Conservation (phyloP, 2,797 vertebrate genomes). For the Anomalospiza imberbis region DNA sequence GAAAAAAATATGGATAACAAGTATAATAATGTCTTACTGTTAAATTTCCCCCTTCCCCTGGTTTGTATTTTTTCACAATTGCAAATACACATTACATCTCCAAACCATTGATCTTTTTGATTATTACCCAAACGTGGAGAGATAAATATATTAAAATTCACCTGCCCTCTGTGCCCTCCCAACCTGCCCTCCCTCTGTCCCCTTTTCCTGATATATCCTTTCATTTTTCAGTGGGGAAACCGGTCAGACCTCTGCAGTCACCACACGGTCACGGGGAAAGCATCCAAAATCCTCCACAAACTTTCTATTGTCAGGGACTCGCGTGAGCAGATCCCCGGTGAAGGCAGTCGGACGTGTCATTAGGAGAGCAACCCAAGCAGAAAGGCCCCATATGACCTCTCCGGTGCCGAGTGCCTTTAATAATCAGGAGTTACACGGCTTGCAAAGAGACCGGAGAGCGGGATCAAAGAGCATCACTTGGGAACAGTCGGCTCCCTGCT, state of each 20-base stretch:
- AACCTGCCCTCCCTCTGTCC: background rate
- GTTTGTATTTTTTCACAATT: background rate
- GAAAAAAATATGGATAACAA: background rate
- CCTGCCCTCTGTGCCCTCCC: background rate
- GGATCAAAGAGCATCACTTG: background rate
- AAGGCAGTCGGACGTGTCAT: constrained; percentile 29
- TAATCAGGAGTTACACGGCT: background rate
- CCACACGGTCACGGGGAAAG: background rate
- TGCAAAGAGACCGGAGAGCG: background rate
- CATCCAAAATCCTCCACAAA: background rate
- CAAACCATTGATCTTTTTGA: background rate
- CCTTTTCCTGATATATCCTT: background rate
- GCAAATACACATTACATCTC: background rate
- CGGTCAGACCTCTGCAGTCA: background rate
- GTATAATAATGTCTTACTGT: background rate
- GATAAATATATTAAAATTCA: background rate
- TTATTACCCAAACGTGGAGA: rapidly evolving
- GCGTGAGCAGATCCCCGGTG: background rate
- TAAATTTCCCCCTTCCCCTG: background rate
- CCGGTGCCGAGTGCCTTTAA: background rate
- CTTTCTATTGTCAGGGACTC: background rate
- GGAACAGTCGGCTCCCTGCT: rapidly evolving
- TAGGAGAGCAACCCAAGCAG: constrained; percentile 54
- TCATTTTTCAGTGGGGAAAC: background rate
- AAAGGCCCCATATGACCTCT: constrained; percentile 64